Base-by-base conservation (phyloP, 1,140 invertebrate genomes). In the Temnothorax curvispinosus region DNA sequence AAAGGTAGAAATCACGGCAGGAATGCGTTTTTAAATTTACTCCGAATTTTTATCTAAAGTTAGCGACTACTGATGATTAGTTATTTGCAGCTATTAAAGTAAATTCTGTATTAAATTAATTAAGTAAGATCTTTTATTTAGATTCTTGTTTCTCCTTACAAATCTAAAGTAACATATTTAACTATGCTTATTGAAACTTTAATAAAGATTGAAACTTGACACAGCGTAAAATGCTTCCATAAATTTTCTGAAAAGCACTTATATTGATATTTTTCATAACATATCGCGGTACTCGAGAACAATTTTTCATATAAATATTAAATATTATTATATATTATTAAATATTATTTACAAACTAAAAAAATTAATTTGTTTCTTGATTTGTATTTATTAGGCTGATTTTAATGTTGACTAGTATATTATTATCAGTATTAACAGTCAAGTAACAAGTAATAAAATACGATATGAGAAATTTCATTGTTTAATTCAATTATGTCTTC, bases 311-410 rank as follows among this genome's bases (percentile, higher is more conserved):
- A 47, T 62, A 50, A 50, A 64, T 78, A 27, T 27, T 27, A 27
- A 0, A 27, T 27, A 27, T 27, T 27, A 47, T 77, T 27, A 27
- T 27, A 27, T 27, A 27, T 27, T 27, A 47, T 77, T 77, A 77
- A 27, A 77, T 47, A 35, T 64, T 64, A 64, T 50, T 78, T 77
- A 77, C 27, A 27, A 62, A 18, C 32, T 62, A 41, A 27, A 9
- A 32, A 60, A 50, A 47, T 4, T 21, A 47, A 47, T 13, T 32
- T 47, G 6, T 62, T 47, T 35, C 2, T 50, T 9, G 2, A 1
- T 75, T 15, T n/a, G 15, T 32, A 21, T 41, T 27, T 62, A 32
- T 62, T 62, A 47, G 32, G 5, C 9, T 50, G 0, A 44, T n/a
- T 75, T 60, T 15, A 47, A 2, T 13, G 11, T 18, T 18, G 11